Evolutionary conservation across 2,797 vertebrate genomes (phyloP), one percentile per base, ranked within the genome.

Genomic region (Microcaecilia unicolor): DNA sequence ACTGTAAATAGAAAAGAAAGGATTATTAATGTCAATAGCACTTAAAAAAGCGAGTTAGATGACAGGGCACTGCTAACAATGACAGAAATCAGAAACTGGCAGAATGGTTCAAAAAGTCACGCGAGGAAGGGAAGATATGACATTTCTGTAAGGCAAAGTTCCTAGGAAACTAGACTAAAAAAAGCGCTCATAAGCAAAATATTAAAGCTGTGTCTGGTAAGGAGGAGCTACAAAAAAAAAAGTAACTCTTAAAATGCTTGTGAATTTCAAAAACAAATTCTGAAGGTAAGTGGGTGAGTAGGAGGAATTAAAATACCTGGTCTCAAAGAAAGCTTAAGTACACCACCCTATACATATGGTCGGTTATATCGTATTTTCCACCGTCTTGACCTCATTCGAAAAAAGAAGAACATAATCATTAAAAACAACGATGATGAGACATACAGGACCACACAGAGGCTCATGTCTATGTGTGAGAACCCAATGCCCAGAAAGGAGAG

Each of bases 381-480:
- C 9, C 87, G 72, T 34, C 75, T 83, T 22, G 92, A 88, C 2
- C 91, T 78, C 47, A 92, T 52, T 4, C 78, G 86, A 65, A 98
- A 96, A 59, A 97, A 92, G 55, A 96, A 92, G 79, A 86, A 95
- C 82, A 98, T 86, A 15, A 95, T 48, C 85, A 97, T 92, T 22
- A 98, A 63, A 43, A 96, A 88, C 20, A 94, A 25, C 30, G 88
- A 90, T 1, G 94, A 98, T 25, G 78, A 80, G 6, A 81, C 67
- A 2, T 98, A 98, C 1, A 97, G 81, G 4, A 91, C 48, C 28
- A 97, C 85, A 8, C 95, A 98, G 3, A 98, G 87, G 54, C 92
- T 95, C 93, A 98, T 91, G 84, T 98, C 95, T 18, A 97, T 59
- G 31, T 86, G 90, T 55, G 87, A 93, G 48, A 98, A 98, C 3